phyloP scores from a whole-genome alignment of 2,888 invertebrate genomes.

The Punctoribates punctum region DNA sequence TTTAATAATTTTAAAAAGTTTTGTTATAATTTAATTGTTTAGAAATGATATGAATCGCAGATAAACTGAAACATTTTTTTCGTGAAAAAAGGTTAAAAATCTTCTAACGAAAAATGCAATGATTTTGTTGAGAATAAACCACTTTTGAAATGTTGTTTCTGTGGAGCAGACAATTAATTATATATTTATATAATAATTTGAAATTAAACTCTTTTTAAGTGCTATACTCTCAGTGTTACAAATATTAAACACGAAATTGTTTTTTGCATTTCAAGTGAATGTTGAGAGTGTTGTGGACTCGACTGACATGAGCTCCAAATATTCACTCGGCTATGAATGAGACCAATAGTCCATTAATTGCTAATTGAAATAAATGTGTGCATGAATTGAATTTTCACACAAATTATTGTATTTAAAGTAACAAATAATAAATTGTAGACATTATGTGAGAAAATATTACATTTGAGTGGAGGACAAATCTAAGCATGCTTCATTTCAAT shows the following conservation, averaged over 20 bases:
- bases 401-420: constrained; percentile 21
- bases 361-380: constrained; percentile 29
- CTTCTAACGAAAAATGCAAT: not conserved
- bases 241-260: not conserved
- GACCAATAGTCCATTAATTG: constrained; percentile 10
- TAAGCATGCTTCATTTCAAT: not conserved
- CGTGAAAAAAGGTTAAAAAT: no score
- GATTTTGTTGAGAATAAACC: not conserved
- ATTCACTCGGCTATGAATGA: constrained; percentile 17
- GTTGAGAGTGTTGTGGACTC: not conserved
- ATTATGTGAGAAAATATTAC: not conserved
- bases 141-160: not conserved
- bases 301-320: constrained; percentile 10
- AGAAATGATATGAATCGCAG: not conserved
- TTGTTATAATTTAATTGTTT: not conserved
- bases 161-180: not conserved
- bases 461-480: not conserved
- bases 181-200: not conserved
- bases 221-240: constrained; percentile 22
- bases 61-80: not conserved
- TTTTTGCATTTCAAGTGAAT: not conserved
- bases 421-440: constrained; percentile 20
- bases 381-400: constrained; percentile 11
- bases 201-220: constrained; percentile 9
- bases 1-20: not conserved